Base-by-base conservation (phyloP, 1,140 invertebrate genomes). In the Caenorhabditis inopinata region DNA sequence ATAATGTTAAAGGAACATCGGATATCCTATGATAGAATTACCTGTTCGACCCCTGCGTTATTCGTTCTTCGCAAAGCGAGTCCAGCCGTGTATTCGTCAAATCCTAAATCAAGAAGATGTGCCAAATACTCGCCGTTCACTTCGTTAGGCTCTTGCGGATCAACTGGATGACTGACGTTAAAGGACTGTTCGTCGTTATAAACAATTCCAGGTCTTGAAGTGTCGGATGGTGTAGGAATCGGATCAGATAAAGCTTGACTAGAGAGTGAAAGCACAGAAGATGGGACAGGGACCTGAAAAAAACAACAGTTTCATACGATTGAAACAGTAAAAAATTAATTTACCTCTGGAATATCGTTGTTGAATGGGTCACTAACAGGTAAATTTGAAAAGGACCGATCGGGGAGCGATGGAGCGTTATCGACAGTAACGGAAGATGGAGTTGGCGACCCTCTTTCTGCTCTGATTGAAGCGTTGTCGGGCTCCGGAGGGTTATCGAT, bases 41-140 rank as follows among this genome's bases (percentile, higher is more conserved):
- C 76, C 76, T 78, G 49, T 42, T 78, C 51, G 16, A 78, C 35
- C 3, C 76, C 76, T 27, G 32, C 32, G 38, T 68, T 58, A 46
- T 62, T 42, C 21, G 76, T 78, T 42, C 76, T 51, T 45, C 42
- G 2, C 49, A 78, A 53, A 0, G 76, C 49, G 21, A 78, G 38
- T 11, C 7, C 6, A n/a, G 49, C 53, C 7, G 76, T 78, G 42
- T 62, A 42, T 7, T 78, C 49, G 47, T 78, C 76, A 38, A 78
- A 78, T 9, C 76, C 76, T 25, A 49, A 38, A 45, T 78, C 76
- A 14, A 78, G 49, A 27, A 78, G 76, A 29, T 78, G 76, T 0
- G 76, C 76, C 49, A 78, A 23, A 25, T 58, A 62, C 21, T 78
- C 76, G 51, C 68, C 21, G 32, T 68, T 68, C 1, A 68, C 58